A percentile compares a stretch with the other conserved stretches of the same genome.
Evolutionary conservation across 2,113 vertebrate genomes (phyloP).

Genomic region (Actenoides lindsayi): DNA sequence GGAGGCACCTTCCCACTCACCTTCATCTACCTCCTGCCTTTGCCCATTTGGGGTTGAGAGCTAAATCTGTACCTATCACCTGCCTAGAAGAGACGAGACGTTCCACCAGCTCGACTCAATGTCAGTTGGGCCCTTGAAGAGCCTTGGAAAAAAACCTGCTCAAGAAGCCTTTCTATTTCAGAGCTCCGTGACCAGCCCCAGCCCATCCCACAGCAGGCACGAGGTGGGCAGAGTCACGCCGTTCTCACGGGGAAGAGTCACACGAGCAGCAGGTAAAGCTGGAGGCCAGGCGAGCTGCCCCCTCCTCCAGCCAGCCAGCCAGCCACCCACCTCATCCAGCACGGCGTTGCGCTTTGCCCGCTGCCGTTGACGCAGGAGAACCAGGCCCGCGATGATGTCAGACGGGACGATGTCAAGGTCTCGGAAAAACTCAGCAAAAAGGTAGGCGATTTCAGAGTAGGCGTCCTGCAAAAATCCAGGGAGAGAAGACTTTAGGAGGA

Average conservation of each 20-base stretch:
- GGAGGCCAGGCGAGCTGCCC: background rate
- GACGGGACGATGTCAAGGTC: conserved; percentile 98
- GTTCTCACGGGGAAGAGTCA: background rate
- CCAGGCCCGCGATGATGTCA: conserved; percentile 97
- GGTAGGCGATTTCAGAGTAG: conserved; percentile 98
- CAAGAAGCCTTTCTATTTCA: background rate
- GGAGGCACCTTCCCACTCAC: background rate
- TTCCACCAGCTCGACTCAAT: background rate
- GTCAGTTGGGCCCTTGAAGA: background rate
- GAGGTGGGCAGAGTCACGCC: background rate
- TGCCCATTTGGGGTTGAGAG: background rate
- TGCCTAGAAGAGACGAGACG: background rate
- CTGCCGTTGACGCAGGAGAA: conserved; percentile 93
- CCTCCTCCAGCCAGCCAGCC: too few relatives aligned
- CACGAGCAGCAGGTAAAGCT: background rate
- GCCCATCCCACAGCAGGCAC: background rate
- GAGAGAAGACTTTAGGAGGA: background rate
- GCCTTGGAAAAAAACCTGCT: background rate
- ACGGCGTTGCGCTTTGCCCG: conserved; percentile 91
- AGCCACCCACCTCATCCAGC: conserved; percentile 79
- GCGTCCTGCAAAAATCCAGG: conserved; percentile 83
- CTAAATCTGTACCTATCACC: background rate
- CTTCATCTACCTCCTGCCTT: background rate
- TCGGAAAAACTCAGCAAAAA: conserved; percentile 98
- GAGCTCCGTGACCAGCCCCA: background rate